phyloP scores from a whole-genome alignment of 2,113 vertebrate genomes.

The Sapayoa aenigma region DNA sequence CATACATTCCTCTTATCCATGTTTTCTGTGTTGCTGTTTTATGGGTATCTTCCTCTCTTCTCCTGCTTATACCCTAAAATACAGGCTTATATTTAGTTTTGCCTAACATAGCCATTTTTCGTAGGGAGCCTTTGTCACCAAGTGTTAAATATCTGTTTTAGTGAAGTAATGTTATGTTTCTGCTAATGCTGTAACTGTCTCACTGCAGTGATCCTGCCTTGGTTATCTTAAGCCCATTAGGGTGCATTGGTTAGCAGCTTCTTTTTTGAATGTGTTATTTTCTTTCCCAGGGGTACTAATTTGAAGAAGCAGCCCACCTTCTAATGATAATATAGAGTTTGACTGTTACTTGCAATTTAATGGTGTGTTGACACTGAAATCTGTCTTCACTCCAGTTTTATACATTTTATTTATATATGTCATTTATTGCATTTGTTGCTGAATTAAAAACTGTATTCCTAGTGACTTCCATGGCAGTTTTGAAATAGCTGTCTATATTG shows the following conservation, averaged over 20 bases:
- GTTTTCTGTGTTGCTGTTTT: background rate
- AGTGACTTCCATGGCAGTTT: slow-evolving; percentile 8
- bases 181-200: background rate
- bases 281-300: background rate
- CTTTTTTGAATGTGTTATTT: background rate
- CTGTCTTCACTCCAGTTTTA: background rate
- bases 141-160: background rate
- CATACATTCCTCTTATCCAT: background rate
- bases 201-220: background rate
- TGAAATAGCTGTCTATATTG: slow-evolving; percentile 11
- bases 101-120: background rate
- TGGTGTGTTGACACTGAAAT: background rate
- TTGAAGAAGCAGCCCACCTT: slow-evolving; percentile 8
- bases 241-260: background rate
- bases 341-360: background rate
- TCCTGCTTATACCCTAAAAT: background rate
- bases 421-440: background rate
- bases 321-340: background rate
- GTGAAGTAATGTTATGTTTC: background rate
- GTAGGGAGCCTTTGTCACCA: background rate
- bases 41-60: background rate
- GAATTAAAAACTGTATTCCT: slow-evolving; percentile 26
- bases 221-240: background rate
- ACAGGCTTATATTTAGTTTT: background rate
- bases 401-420: background rate